These are phyloP conservation scores for Pristionchus arcanus DNA, from an alignment of 2,888 invertebrate genomes.

Conservation along the genomic window DNA sequence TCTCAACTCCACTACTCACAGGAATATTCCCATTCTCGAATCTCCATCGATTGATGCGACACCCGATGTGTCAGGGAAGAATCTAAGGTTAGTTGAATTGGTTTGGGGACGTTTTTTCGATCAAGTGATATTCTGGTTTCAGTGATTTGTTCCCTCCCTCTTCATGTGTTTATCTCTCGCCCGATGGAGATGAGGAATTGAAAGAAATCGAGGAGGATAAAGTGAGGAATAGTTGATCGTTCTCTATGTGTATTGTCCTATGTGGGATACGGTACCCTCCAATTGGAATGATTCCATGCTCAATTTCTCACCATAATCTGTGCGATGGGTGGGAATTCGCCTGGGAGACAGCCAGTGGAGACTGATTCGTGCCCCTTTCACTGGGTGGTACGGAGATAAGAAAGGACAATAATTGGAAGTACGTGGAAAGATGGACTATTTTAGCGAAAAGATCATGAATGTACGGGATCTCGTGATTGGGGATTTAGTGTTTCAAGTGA, in stretches of 20 bases:
- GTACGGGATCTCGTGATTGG: too few relatives aligned
- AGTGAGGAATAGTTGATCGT: background rate
- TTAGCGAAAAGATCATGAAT: background rate
- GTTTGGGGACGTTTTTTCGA: background rate
- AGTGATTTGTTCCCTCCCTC: conserved; percentile 18
- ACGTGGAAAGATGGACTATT: background rate
- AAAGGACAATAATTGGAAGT: background rate
- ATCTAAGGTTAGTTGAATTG: background rate
- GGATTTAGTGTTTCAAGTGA: too few relatives aligned
- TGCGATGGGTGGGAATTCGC: too few relatives aligned
- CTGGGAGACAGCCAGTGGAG: background rate
- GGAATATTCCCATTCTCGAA: background rate
- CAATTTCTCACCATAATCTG: background rate
- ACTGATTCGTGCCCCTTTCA: background rate
- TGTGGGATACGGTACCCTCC: background rate
- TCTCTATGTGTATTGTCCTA: background rate
- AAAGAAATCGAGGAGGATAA: conserved; percentile 62
- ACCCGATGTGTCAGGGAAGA: conserved; percentile 8
- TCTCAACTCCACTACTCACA: background rate
- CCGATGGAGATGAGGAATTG: conserved; percentile 73
- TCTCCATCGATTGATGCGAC: background rate
- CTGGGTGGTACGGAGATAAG: background rate
- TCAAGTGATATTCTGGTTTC: background rate
- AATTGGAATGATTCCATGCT: background rate
- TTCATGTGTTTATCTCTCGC: conserved; percentile 70